These are phyloP conservation scores for Boulengeromyrus knoepffleri DNA, from an alignment of 2,113 vertebrate genomes.

Conservation along the genomic window DNA sequence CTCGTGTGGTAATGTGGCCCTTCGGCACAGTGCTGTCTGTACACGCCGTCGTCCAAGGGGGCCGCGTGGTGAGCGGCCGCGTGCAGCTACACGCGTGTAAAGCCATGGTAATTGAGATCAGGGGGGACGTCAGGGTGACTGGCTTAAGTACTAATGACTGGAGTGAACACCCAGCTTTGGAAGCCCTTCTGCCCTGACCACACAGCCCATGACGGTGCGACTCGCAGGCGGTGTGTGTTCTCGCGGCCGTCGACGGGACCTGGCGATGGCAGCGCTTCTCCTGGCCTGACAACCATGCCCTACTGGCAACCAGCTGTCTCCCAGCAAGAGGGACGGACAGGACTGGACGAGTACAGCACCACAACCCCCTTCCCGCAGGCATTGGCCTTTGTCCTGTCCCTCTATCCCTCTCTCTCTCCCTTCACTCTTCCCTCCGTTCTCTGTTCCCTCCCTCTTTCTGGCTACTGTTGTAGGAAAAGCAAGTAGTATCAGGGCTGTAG, in stretches of 20 bases:
- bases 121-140: slow-evolving; percentile 6
- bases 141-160: neutral
- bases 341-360: neutral
- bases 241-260: slow-evolving; percentile 13
- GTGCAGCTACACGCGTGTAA: neutral
- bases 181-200: neutral
- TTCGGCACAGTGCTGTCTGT: neutral
- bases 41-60: slow-evolving; percentile 17
- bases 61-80: neutral
- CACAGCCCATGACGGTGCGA: neutral
- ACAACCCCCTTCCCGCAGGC: neutral
- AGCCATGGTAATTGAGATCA: slow-evolving; percentile 9
- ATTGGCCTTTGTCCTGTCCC: slow-evolving; percentile 2
- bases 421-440: neutral
- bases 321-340: neutral
- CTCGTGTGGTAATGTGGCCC: slow-evolving; percentile 16
- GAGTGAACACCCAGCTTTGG: neutral
- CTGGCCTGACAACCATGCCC: slow-evolving; percentile 61
- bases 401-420: neutral
- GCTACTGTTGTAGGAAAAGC: neutral
- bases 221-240: neutral
- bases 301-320: slow-evolving; percentile 57
- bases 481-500: neutral
- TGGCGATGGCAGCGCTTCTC: slow-evolving; percentile 49
- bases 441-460: neutral